Evolutionary conservation across 1,140 invertebrate species (phyloP), one percentile per base, ranked within the genome.

Genomic region (Chrysopa pallens): DNA sequence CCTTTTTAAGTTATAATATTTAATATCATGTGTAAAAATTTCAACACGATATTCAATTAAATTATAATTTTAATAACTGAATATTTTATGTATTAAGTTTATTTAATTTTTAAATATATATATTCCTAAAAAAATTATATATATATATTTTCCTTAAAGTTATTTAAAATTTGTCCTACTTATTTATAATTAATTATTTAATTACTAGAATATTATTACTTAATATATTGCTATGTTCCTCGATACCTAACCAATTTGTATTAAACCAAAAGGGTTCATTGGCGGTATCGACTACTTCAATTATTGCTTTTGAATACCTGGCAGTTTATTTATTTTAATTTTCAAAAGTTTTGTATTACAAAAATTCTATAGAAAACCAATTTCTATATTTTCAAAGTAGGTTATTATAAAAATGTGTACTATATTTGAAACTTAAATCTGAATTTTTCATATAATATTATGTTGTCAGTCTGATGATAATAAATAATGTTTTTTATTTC

Each of bases 281-380:
- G 12, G 6, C 31, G 12, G 27, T 35, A 51, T 49, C 48, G 49
- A 47, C 55, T 58, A 59, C 56, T 55, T 50, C 53, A 48, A 45
- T 57, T 59, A 59, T 59, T 59, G 56, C 56, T 61, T 59, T 59
- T 59, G 57, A 61, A 61, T 61, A 61, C 57, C 59, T 55, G 56
- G 57, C 57, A 52, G 50, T 47, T 17, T 38, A 39, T 23, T n/a
- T 23, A 23, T 23, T 23, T 23, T 23, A 23, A 23, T 23, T 23
- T 23, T 23, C 17, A 23, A 23, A 23, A 23, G 17, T 23, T 23
- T 23, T 23, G 17, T 23, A 23, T 23, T 23, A 5, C 17, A 23
- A 23, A 23, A 23, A 23, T 23, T 23, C 5, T 23, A 23, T 23
- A 23, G 17, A 23, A 23, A 23, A 23, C 5, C 17, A 23, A 23